Conservation (phyloP, 2,113 vertebrate genomes). For the Crotophaga sulcirostris region DNA sequence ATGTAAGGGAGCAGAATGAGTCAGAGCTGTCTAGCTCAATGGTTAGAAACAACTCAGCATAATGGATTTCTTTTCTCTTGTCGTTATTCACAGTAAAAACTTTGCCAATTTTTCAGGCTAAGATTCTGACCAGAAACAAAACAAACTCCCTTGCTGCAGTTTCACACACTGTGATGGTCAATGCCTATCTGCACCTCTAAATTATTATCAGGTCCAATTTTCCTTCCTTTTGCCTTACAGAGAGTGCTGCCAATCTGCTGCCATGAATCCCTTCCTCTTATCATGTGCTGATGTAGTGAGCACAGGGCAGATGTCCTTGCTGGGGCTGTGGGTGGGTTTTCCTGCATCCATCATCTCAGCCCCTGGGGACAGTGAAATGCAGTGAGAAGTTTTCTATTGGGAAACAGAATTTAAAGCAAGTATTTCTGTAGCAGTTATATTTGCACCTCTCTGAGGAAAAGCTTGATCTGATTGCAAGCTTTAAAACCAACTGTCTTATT, state of each 20-base stretch:
- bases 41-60: neutral
- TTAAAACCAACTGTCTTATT: neutral
- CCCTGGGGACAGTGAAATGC: rapidly evolving
- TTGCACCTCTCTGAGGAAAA: neutral
- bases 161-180: neutral
- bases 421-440: neutral
- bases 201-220: neutral
- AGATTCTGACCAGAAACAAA: neutral
- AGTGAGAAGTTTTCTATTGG: neutral
- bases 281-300: rapidly evolving
- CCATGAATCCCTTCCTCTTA: neutral
- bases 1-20: neutral
- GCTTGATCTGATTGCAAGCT: neutral
- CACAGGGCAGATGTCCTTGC: neutral
- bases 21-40: neutral
- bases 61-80: neutral
- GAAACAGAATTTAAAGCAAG: neutral
- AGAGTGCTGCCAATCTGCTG: rapidly evolving
- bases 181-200: neutral
- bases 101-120: neutral
- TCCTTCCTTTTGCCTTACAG: rapidly evolving
- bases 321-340: neutral
- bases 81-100: neutral
- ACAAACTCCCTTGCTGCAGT: neutral
- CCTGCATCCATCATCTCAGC: neutral